These are phyloP conservation scores for Caenorhabditis becei DNA, from an alignment of 2,888 invertebrate species.

Conservation along the genomic window DNA sequence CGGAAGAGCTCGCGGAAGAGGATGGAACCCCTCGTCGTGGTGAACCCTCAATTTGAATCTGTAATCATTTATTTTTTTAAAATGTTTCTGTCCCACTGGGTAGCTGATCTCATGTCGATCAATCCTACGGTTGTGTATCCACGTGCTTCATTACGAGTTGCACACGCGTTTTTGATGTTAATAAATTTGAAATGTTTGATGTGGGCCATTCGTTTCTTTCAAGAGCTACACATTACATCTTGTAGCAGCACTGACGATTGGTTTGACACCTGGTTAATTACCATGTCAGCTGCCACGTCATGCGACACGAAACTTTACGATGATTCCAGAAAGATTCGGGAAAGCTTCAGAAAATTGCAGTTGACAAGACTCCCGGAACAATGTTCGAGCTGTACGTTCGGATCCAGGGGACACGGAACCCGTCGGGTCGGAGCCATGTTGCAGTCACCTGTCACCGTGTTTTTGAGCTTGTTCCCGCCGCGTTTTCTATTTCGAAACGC, in stretches of 20 bases:
- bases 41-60: conserved; percentile 3
- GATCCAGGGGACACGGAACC: not conserved
- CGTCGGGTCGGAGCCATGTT: conserved; percentile 9
- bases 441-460: conserved; percentile 30
- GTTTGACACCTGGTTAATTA: conserved; percentile 50
- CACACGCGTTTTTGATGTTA: not conserved
- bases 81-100: not conserved
- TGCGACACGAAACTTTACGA: conserved; percentile 28
- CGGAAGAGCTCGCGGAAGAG: conserved; percentile 45
- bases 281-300: conserved; percentile 44
- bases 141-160: not conserved
- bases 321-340: not conserved
- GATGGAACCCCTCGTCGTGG: conserved; percentile 44
- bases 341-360: too few relatives aligned
- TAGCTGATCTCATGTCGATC: not conserved
- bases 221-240: not conserved
- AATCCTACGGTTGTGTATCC: not conserved
- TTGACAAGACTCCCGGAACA: too few relatives aligned
- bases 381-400: not conserved
- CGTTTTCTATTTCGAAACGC: conserved; percentile 36
- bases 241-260: conserved; percentile 30
- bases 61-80: not conserved
- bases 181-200: not conserved
- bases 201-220: not conserved
- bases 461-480: conserved; percentile 3